These are phyloP conservation scores for Drosophila robusta DNA, from an alignment of 2,888 invertebrate genomes.

Conservation along the genomic window DNA sequence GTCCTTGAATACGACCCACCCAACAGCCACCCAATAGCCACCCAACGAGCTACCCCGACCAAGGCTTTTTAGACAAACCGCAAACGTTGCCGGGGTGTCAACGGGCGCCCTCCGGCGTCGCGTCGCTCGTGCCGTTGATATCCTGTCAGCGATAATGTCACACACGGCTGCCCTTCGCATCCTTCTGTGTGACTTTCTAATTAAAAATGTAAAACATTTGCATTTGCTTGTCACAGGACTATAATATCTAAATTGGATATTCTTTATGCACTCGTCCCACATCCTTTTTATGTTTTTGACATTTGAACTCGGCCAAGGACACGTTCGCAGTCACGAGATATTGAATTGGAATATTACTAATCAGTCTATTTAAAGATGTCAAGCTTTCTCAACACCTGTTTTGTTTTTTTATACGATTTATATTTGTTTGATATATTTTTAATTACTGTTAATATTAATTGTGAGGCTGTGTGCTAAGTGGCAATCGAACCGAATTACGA, in stretches of 20 bases:
- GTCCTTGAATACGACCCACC: slow-evolving; percentile 57
- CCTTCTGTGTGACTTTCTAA: slow-evolving; percentile 66
- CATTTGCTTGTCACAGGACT: slow-evolving; percentile 37
- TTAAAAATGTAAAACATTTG: slow-evolving; percentile 78
- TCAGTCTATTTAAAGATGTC: too few relatives aligned
- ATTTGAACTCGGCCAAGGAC: slow-evolving; percentile 21
- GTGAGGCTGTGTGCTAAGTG: too few relatives aligned
- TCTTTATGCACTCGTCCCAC: slow-evolving; percentile 21
- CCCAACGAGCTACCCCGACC: slow-evolving; percentile 1
- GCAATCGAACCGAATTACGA: too few relatives aligned
- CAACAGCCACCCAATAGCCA: not conserved
- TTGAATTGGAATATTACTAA: not conserved
- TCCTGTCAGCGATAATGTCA: slow-evolving; percentile 74
- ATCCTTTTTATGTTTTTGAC: slow-evolving; percentile 15
- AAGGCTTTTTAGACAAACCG: slow-evolving; percentile 46
- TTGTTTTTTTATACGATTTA: too few relatives aligned
- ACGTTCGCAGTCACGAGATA: not conserved
- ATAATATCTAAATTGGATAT: slow-evolving; percentile 51
- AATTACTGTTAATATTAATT: too few relatives aligned
- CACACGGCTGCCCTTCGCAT: slow-evolving; percentile 57
- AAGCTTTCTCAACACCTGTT: too few relatives aligned
- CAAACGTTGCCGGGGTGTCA: slow-evolving; percentile 45
- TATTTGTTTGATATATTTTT: too few relatives aligned
- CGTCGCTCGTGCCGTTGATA: slow-evolving; percentile 45
- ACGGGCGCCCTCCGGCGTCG: slow-evolving; percentile 34